Conservation (phyloP, 53 echinoderm and acorn worm genomes). For the Apostichopus leukothele region DNA sequence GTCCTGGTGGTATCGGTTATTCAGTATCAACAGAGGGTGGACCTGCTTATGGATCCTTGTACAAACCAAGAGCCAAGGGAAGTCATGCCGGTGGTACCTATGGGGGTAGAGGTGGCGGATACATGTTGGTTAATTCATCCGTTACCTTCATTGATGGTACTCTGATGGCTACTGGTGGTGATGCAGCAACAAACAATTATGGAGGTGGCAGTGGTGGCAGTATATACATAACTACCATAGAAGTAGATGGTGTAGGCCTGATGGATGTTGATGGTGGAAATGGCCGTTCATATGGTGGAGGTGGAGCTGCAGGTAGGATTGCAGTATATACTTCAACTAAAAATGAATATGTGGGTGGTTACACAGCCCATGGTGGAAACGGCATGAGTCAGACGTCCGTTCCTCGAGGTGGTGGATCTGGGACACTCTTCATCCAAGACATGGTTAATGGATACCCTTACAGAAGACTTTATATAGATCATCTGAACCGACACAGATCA, state of each 20-base stretch:
- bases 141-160: slow-evolving; percentile 75
- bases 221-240: slow-evolving; percentile 59
- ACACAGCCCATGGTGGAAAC: slow-evolving; percentile 67
- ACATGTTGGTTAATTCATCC: slow-evolving; percentile 44
- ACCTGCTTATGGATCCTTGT: slow-evolving; percentile 78
- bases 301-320: slow-evolving; percentile 86
- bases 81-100: slow-evolving; percentile 56
- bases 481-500: slow-evolving; percentile 64
- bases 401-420: slow-evolving; percentile 83
- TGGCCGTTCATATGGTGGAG: slow-evolving; percentile 66
- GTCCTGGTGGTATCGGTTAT: slow-evolving; percentile 70
- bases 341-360: slow-evolving; percentile 65
- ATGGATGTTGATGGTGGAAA: slow-evolving; percentile 70
- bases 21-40: slow-evolving; percentile 54
- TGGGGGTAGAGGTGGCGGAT: slow-evolving; percentile 80
- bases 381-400: slow-evolving; percentile 50
- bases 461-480: slow-evolving; percentile 70
- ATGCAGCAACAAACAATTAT: slow-evolving; percentile 29
- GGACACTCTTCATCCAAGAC: slow-evolving; percentile 71
- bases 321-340: slow-evolving; percentile 76
- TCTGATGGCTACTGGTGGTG: slow-evolving; percentile 59
- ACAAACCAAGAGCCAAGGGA: slow-evolving; percentile 72
- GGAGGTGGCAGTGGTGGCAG: slow-evolving; percentile 90
- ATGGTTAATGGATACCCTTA: slow-evolving; percentile 69
- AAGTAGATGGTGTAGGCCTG: slow-evolving; percentile 72